phyloP scores from a whole-genome alignment of 2,113 vertebrate genomes.

The Petaurus breviceps region DNA sequence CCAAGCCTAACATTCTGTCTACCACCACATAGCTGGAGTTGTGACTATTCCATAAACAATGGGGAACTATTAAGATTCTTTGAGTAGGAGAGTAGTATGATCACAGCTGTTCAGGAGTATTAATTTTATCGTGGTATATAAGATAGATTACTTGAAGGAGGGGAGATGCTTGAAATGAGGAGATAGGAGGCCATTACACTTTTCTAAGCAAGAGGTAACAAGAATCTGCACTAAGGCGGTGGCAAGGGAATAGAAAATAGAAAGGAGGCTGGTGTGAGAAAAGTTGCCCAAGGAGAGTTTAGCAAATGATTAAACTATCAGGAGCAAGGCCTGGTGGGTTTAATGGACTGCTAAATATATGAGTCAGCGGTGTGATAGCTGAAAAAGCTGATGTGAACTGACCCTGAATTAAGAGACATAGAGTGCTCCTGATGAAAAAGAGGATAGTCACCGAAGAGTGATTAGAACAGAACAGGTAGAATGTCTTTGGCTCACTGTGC shows the following conservation, averaged over 20 bases:
- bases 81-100: background rate
- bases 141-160: background rate
- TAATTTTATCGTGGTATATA: background rate
- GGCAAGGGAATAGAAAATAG: background rate
- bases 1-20: background rate
- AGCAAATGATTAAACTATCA: background rate
- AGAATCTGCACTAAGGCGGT: background rate
- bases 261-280: background rate
- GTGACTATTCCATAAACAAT: background rate
- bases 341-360: background rate
- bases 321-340: background rate
- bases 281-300: background rate
- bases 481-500: background rate
- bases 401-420: background rate
- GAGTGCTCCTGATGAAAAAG: background rate
- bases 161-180: background rate
- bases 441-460: background rate
- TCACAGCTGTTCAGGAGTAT: background rate
- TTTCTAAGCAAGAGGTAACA: background rate
- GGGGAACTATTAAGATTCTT: background rate
- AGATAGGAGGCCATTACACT: background rate
- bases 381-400: background rate
- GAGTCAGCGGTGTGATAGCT: background rate
- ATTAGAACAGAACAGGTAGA: background rate
- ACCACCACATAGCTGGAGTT: too few species aligned